phyloP scores from a whole-genome alignment of 1,140 invertebrate genomes.

The Saccostrea cuccullata region DNA sequence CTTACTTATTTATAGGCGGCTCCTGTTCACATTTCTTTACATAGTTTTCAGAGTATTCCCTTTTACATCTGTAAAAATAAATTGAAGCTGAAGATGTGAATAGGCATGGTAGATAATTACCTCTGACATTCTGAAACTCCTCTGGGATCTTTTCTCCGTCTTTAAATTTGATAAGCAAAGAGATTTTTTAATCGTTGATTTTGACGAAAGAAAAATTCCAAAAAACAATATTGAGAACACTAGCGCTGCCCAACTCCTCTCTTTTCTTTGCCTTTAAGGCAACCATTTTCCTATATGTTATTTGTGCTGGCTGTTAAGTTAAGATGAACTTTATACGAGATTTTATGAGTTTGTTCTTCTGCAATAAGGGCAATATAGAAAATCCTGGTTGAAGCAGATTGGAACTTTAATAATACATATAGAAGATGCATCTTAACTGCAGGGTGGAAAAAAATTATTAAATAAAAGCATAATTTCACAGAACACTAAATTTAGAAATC shows the following conservation, averaged over 20 bases:
- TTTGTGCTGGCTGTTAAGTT: neutral
- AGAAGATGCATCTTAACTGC: no score
- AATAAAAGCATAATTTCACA: no score
- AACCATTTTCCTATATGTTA: neutral
- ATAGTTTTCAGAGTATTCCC: no score
- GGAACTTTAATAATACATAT: no score
- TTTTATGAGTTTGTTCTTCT: neutral
- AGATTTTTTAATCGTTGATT: neutral
- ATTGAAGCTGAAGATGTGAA: neutral
- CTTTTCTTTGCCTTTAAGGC: neutral
- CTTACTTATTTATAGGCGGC: neutral
- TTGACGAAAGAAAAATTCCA: neutral
- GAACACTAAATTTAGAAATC: no score
- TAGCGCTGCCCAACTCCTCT: neutral
- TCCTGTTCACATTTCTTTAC: neutral
- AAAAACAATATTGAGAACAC: neutral
- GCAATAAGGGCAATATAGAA: neutral
- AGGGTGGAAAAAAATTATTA: no score
- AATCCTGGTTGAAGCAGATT: no score
- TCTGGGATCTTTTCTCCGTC: neutral
- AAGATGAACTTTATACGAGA: neutral
- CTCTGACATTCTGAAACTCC: slow-evolving; percentile 1
- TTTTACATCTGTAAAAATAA: neutral
- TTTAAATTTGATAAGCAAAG: neutral
- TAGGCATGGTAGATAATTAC: neutral